A percentile compares a stretch with the other conserved stretches of the same genome.
phyloP scores from a whole-genome alignment of 2,797 vertebrate genomes.

The Chaenodraco wilsoni region DNA sequence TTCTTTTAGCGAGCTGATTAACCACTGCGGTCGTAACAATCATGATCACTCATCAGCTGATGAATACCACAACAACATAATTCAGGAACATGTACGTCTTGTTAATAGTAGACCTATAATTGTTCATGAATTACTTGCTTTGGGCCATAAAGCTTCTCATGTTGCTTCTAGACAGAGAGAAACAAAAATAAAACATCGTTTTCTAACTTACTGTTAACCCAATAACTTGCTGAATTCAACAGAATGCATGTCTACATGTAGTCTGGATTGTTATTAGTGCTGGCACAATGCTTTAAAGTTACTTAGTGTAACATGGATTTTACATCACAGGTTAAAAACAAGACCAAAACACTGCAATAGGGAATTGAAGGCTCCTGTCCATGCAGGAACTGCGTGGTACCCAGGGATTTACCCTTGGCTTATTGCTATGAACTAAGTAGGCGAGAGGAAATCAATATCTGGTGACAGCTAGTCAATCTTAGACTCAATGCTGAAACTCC shows the following conservation, averaged over 20 bases:
- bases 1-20: constrained; percentile 76
- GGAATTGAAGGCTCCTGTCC: constrained; percentile 47
- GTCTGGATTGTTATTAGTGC: constrained; percentile 10
- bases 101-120: constrained; percentile 40
- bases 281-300: constrained; percentile 34
- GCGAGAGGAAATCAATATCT: constrained; percentile 80
- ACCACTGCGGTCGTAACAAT: constrained; percentile 62
- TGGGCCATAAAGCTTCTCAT: constrained; percentile 9
- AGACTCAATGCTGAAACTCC: constrained; percentile 73
- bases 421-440: constrained; percentile 79
- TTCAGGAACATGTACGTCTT: constrained; percentile 36
- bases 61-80: constrained; percentile 67
- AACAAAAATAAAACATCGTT: not conserved
- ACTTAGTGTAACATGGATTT: constrained; percentile 55
- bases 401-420: constrained; percentile 70
- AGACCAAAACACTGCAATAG: constrained; percentile 53
- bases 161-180: constrained; percentile 5
- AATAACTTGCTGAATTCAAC: constrained; percentile 10
- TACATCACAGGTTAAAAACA: constrained; percentile 60
- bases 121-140: constrained; percentile 32
- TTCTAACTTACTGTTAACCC: not conserved
- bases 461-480: constrained; percentile 82
- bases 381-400: constrained; percentile 46
- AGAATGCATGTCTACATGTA: not conserved
- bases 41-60: constrained; percentile 70